phyloP scores from a whole-genome alignment of 2,113 vertebrate genomes.

The Protomyctophum bolini region DNA sequence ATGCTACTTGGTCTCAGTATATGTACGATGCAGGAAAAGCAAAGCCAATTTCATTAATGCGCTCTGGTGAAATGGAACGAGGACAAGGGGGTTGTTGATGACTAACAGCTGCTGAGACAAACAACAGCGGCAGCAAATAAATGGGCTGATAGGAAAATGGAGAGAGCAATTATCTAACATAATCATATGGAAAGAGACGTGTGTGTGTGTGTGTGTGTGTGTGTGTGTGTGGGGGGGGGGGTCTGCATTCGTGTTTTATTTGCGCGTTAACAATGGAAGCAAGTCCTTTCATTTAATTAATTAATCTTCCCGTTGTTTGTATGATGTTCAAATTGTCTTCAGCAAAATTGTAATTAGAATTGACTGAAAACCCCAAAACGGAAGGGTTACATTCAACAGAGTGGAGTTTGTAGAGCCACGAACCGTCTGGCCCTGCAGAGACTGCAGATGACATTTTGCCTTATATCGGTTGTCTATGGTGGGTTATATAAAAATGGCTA shows the following conservation, averaged over 20 bases:
- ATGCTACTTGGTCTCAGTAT: too few species aligned
- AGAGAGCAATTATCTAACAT: too few species aligned
- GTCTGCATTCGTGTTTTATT: too few species aligned
- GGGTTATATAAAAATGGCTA: too few species aligned
- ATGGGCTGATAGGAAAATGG: not conserved
- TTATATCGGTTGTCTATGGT: too few species aligned
- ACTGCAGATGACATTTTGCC: too few species aligned
- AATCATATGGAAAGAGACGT: not conserved
- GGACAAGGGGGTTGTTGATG: not conserved
- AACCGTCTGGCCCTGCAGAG: slow-evolving; percentile 96
- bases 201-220: not conserved
- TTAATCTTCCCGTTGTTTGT: too few species aligned
- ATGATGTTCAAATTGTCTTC: too few species aligned
- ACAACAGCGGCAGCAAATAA: not conserved
- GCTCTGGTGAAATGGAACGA: not conserved
- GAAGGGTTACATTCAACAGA: too few species aligned
- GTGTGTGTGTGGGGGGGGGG: not conserved
- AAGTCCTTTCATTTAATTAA: too few species aligned
- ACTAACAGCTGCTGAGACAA: not conserved
- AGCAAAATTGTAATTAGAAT: too few species aligned
- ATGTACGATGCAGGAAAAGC: not conserved
- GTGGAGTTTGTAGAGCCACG: slow-evolving; percentile 52
- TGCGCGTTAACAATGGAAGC: not conserved
- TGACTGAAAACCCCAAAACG: too few species aligned
- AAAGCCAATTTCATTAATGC: slow-evolving; percentile 8